Percentiles rank a stretch among this genome's conserved stretches.
These are phyloP conservation scores for Apotomis turbidana DNA, from an alignment of 2,888 invertebrate genomes.

Conservation along the genomic window DNA sequence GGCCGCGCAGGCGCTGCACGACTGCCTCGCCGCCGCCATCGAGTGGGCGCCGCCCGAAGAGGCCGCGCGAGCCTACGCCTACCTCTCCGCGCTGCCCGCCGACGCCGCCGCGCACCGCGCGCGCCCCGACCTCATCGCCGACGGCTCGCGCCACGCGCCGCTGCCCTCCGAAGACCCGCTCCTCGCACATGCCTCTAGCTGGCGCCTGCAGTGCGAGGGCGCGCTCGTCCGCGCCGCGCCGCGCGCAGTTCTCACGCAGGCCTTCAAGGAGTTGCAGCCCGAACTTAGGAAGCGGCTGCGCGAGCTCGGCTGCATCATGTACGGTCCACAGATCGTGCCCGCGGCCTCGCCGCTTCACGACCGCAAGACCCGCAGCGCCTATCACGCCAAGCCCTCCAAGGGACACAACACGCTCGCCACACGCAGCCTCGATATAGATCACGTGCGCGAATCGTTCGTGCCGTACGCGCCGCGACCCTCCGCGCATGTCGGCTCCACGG, in stretches of 20 bases:
- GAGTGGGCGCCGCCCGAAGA: constrained; percentile 92
- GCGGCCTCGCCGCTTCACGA: constrained; percentile 49
- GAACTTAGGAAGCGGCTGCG: constrained; percentile 67
- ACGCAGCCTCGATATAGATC: constrained; percentile 65
- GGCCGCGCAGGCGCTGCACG: constrained; percentile 84
- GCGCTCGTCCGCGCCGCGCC: constrained; percentile 66
- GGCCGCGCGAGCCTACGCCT: constrained; percentile 90
- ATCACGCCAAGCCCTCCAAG: constrained; percentile 47
- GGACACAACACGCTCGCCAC: constrained; percentile 44
- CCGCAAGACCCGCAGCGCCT: constrained; percentile 50
- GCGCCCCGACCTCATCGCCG: constrained; percentile 59
- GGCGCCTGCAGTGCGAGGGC: constrained; percentile 67
- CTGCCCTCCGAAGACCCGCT: constrained; percentile 52
- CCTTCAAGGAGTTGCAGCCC: constrained; percentile 65
- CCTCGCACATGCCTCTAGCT: constrained; percentile 54
- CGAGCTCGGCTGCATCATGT: constrained; percentile 68
- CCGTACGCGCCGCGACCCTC: constrained; percentile 65
- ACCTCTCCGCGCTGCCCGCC: constrained; percentile 59
- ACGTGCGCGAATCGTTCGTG: constrained; percentile 68
- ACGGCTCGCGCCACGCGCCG: constrained; percentile 49
- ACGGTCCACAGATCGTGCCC: constrained; percentile 55
- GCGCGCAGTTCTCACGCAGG: constrained; percentile 62
- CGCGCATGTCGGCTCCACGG: constrained; percentile 47
- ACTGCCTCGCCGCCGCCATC: constrained; percentile 90
- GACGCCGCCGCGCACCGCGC: constrained; percentile 53